Evolutionary conservation across 2,797 vertebrate species (phyloP).

Genomic region (Gallinago solitaria): DNA sequence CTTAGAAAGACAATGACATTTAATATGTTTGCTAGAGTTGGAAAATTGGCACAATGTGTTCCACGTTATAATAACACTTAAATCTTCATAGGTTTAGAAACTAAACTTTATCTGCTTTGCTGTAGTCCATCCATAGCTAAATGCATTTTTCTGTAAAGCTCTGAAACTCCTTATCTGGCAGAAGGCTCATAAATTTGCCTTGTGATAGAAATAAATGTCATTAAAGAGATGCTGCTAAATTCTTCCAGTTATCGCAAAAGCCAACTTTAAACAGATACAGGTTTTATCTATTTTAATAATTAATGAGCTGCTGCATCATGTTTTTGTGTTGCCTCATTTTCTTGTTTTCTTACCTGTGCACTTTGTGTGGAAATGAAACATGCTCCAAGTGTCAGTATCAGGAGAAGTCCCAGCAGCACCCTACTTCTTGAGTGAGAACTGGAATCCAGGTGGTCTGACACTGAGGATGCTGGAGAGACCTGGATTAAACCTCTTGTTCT

Average conservation of each 20-base stretch:
- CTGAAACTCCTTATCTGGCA: neutral
- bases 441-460: neutral
- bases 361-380: neutral
- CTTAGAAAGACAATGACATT: constrained; percentile 70
- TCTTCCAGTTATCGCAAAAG: neutral
- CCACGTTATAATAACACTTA: neutral
- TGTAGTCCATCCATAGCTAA: neutral
- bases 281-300: neutral
- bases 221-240: neutral
- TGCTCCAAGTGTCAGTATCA: rapidly evolving
- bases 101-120: constrained; percentile 15
- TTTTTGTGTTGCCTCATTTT: neutral
- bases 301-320: neutral
- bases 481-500: neutral
- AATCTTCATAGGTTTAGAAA: neutral
- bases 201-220: neutral
- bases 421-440: neutral
- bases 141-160: neutral
- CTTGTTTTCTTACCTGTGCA: neutral
- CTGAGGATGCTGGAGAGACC: neutral
- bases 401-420: neutral
- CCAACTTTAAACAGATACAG: neutral
- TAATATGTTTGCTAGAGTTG: neutral
- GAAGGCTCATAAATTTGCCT: neutral
- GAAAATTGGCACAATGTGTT: constrained; percentile 31